Base-by-base conservation (phyloP, 2,888 invertebrate species). In the Philaethria dido region DNA sequence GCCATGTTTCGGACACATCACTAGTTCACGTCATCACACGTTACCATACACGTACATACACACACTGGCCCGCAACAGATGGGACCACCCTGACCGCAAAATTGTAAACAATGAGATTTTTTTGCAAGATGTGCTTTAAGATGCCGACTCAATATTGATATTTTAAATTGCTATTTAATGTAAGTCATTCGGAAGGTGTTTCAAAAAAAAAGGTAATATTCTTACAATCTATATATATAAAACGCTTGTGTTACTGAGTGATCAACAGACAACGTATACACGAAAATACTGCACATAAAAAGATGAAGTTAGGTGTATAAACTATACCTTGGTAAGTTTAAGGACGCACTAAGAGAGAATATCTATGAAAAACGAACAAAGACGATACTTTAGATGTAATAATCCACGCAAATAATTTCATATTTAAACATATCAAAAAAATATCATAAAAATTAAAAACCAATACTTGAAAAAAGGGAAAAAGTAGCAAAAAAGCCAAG, bases 1-100 rank as follows among this genome's bases (percentile, higher is more conserved):
- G 88, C 86, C 91, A 91, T 90, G 85, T 88, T 66, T 57, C 22
- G 60, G 63, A 59, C 60, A 65, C 69, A 66, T 54, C 9, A 64
- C 62, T 66, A 55, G 55, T 65, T 42, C 36, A 62, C 44, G 54
- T 52, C 64, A 70, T 68, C 57, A 50, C 45, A 57, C 60, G 29
- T n/a, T 29, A 39, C 44, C 13, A 13, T 50, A n/a, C n/a, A n/a
- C n/a, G n/a, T 36, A 61, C 47, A 61, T 47, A 16, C 20, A 20
- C 4, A 61, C 18, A 18, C 16, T 45, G 14, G 45, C 4, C 22
- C 13, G 22, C 29, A 63, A 47, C 66, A 63, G 60, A 69, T 52
- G 69, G 45, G 25, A 55, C 50, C 45, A 59, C 54, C 47, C 61
- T 44, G 50, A 70, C 64, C 65, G 65, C 70, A 59, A 45, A 39